These are phyloP conservation scores for Epizoanthus illoricatus DNA, from an alignment of 92 coral and sea anemone species.

Conservation along the genomic window DNA sequence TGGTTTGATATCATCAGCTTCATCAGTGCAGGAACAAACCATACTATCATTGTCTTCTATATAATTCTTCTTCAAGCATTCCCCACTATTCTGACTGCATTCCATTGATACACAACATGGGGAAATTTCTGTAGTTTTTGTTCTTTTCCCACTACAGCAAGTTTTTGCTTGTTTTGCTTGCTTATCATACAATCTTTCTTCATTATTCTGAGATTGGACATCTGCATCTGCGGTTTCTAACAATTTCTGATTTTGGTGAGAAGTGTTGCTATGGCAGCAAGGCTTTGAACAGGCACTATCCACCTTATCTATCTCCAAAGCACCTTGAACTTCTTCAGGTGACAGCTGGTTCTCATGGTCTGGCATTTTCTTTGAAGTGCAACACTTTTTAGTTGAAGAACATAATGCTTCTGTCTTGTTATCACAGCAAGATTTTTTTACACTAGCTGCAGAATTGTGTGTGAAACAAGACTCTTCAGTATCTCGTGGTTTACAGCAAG, in stretches of 20 bases:
- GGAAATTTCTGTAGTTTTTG: background rate
- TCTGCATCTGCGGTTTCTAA: background rate
- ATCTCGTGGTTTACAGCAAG: slow-evolving; percentile 1
- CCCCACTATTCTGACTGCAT: background rate
- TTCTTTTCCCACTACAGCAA: background rate
- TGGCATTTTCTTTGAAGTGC: background rate
- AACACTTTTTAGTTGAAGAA: background rate
- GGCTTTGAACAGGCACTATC: background rate
- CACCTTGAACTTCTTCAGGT: background rate
- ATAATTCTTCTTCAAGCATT: background rate
- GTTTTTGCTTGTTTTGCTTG: background rate
- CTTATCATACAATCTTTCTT: background rate
- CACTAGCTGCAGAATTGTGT: background rate
- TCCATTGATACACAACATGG: background rate
- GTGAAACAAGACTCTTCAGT: background rate
- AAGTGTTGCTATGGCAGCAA: background rate
- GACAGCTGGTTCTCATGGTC: background rate
- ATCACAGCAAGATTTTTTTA: background rate
- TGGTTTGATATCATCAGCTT: background rate
- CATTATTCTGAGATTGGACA: background rate
- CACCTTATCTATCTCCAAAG: background rate
- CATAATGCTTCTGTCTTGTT: background rate
- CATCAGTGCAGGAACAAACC: background rate
- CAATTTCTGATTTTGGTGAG: background rate
- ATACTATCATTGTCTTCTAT: background rate